Evolutionary conservation across 1,140 invertebrate genomes (phyloP), one percentile per base, ranked within the genome.

Genomic region (Drosophila fuyamai): DNA sequence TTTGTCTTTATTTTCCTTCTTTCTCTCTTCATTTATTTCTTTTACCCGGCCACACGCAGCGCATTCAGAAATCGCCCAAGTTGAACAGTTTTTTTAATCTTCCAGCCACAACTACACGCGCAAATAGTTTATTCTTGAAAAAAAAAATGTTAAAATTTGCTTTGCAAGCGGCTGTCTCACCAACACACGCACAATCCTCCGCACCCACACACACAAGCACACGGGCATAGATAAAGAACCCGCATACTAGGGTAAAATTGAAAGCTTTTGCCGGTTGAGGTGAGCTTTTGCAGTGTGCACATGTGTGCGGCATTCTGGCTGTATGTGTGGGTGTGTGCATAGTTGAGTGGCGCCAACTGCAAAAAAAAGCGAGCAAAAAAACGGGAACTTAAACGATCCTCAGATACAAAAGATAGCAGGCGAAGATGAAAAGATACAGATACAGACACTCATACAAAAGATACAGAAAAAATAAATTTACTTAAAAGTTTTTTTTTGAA

Each of bases 131-230:
- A 59, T 74, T 79, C 56, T 68, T 59, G 18, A 43, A 50, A 62
- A 70, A 82, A 70, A 62, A 83, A 79, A 79, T 65, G 60, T 47
- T 70, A 60, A 68, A 78, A 68, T 81, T 79, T 65, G 74, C 70
- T 85, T 80, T 84, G 72, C 66, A 73, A 58, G 54, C 78, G 61
- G 53, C 70, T 16, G 51, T 23, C 60, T 48, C 44, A 54, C 70
- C 27, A 41, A 56, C 58, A 78, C 55, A 43, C 35, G 54, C 58
- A 32, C 76, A 54, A 54, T 51, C 47, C 35, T 35, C 50, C 36
- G 36, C 14, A 41, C 29, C 2, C 46, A 35, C 50, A 75, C 51
- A 62, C 53, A 67, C 13, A 50, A n/a, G 54, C 14, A 53, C 23
- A 68, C n/a, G 8, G 32, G 43, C 54, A 48, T 59, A 67, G 55